Conservation (phyloP, 2,797 vertebrate genomes). For the Poeciliopsis turneri region DNA sequence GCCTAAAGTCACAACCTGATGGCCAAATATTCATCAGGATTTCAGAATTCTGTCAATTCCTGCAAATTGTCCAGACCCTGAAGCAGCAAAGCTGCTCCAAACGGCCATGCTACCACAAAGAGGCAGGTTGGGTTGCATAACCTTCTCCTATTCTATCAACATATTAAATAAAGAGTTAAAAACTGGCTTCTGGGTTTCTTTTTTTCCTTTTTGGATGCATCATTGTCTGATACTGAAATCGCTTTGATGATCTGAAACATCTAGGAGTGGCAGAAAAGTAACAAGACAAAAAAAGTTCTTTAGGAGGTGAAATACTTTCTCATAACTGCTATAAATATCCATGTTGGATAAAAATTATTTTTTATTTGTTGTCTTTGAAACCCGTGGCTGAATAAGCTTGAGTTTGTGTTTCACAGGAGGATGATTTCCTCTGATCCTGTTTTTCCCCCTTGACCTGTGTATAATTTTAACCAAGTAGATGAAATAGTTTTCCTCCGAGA, state of each 20-base stretch:
- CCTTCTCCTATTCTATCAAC: background rate
- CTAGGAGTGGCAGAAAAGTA: background rate
- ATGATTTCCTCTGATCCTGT: constrained; percentile 34
- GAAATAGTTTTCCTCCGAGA: constrained; percentile 41
- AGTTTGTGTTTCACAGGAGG: constrained; percentile 64
- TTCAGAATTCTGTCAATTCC: background rate
- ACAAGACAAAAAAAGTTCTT: background rate
- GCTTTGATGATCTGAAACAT: background rate
- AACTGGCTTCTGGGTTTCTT: background rate
- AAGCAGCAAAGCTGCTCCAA: background rate
- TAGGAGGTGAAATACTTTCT: background rate
- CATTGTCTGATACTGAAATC: background rate
- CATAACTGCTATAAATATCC: constrained; percentile 17
- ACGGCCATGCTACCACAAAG: background rate
- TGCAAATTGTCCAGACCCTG: background rate
- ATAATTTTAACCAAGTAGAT: constrained; percentile 30
- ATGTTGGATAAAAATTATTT: constrained; percentile 46
- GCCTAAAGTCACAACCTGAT: background rate
- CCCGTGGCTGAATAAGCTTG: constrained; percentile 63
- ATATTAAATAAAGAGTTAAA: background rate
- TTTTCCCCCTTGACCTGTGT: constrained; percentile 41
- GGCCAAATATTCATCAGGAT: background rate
- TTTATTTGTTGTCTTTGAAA: constrained; percentile 63
- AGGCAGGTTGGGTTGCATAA: background rate
- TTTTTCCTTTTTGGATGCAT: background rate